These are phyloP conservation scores for Rhaphigaster nebulosa DNA, from an alignment of 2,888 invertebrate species.

Conservation along the genomic window DNA sequence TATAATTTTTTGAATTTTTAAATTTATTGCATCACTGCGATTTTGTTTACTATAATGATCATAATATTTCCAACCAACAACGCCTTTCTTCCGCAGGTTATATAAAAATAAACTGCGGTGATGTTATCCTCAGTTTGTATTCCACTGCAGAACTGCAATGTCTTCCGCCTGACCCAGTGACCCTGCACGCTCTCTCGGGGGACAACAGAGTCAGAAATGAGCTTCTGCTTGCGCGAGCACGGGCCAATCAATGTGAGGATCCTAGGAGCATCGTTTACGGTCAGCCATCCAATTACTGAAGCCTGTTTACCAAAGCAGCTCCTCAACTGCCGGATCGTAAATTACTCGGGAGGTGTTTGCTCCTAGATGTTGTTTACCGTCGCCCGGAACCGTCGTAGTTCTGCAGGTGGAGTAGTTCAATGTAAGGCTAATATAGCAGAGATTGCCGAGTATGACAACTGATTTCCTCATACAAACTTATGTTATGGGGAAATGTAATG, in stretches of 20 bases:
- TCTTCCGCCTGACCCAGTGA: constrained; percentile 38
- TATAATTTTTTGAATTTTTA: background rate
- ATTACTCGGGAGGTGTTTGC: constrained; percentile 12
- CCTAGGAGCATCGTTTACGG: background rate
- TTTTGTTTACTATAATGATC: no score
- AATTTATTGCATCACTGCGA: no score
- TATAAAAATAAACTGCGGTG: background rate
- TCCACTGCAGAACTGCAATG: background rate
- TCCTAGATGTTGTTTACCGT: background rate
- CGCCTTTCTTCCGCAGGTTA: background rate
- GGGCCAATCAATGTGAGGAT: constrained; percentile 28
- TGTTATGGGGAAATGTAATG: background rate
- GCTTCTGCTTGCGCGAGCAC: constrained; percentile 27
- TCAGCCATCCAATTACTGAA: constrained; percentile 48
- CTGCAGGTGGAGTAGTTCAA: background rate
- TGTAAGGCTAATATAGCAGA: background rate
- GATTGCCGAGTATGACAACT: background rate
- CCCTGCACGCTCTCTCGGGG: background rate
- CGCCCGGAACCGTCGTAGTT: background rate
- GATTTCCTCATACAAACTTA: background rate
- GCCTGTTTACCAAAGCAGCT: constrained; percentile 36
- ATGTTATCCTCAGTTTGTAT: background rate
- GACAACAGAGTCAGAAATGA: background rate
- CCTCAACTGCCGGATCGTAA: constrained; percentile 24
- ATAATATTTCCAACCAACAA: background rate